Conservation (phyloP, 2,797 vertebrate species). For the Myotis findleyi region DNA sequence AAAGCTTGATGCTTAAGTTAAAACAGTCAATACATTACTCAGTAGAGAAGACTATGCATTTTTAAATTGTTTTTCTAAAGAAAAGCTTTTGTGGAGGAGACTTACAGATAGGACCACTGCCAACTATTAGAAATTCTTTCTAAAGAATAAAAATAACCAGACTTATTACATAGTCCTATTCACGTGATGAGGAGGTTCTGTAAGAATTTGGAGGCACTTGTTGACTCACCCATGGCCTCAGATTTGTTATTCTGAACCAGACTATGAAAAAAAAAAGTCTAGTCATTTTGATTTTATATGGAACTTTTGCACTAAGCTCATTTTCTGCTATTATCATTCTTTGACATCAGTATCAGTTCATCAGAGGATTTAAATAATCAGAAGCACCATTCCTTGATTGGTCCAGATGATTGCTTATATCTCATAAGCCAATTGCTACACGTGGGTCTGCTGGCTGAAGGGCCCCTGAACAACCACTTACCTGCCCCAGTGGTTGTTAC, state of each 20-base stretch:
- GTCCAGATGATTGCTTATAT: background rate
- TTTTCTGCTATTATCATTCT: conserved; percentile 1
- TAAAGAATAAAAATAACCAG: conserved; percentile 4
- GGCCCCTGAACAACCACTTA: conserved; percentile 64
- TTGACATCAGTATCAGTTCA: conserved; percentile 42
- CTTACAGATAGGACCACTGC: background rate
- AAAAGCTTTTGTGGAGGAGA: conserved; percentile 25
- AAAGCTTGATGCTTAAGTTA: background rate
- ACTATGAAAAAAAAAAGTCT: background rate
- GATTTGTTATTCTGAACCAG: conserved; percentile 32
- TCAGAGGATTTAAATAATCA: conserved; percentile 20
- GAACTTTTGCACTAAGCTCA: background rate
- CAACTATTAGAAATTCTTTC: conserved; percentile 8
- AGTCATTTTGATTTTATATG: conserved; percentile 39
- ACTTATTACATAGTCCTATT: background rate
- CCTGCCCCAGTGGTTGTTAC: conserved; percentile 94
- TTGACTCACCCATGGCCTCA: conserved; percentile 11
- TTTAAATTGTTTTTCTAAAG: conserved; percentile 38
- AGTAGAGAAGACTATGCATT: background rate
- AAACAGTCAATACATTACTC: background rate
- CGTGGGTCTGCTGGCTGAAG: background rate
- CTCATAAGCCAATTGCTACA: background rate
- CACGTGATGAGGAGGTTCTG: background rate
- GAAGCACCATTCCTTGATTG: conserved; percentile 18
- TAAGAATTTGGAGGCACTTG: background rate